A percentile compares a stretch with the other conserved stretches of the same genome.
These are phyloP conservation scores for Pristionchus fissidentatus DNA, from an alignment of 2,888 invertebrate genomes.

Conservation along the genomic window DNA sequence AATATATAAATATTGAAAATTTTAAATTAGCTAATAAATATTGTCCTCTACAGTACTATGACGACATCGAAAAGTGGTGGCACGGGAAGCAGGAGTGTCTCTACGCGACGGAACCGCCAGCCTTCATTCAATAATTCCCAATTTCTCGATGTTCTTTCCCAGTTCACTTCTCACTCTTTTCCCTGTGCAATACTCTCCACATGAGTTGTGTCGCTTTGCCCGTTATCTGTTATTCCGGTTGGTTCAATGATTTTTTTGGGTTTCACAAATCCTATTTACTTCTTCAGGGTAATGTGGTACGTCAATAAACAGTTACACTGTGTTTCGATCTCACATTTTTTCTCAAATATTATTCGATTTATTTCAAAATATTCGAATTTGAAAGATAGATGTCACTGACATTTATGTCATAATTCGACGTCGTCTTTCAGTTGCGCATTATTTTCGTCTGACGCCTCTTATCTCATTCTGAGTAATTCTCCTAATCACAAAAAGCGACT, in stretches of 20 bases:
- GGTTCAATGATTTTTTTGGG: no score
- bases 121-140: background rate
- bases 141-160: background rate
- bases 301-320: no score
- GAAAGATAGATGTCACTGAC: no score
- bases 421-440: background rate
- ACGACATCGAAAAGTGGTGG: constrained; percentile 53
- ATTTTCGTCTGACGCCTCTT: background rate
- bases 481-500: no score
- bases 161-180: background rate
- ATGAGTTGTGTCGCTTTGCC: no score
- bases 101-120: background rate
- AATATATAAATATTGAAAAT: background rate
- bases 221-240: background rate
- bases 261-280: no score
- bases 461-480: constrained; percentile 2
- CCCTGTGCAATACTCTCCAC: background rate
- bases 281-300: no score
- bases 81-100: constrained; percentile 41
- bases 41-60: constrained; percentile 27
- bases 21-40: background rate
- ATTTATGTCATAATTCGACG: no score
- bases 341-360: background rate
- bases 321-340: constrained; percentile 9
- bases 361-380: no score